phyloP scores from a whole-genome alignment of 2,888 invertebrate species.

The Lagria hirta region DNA sequence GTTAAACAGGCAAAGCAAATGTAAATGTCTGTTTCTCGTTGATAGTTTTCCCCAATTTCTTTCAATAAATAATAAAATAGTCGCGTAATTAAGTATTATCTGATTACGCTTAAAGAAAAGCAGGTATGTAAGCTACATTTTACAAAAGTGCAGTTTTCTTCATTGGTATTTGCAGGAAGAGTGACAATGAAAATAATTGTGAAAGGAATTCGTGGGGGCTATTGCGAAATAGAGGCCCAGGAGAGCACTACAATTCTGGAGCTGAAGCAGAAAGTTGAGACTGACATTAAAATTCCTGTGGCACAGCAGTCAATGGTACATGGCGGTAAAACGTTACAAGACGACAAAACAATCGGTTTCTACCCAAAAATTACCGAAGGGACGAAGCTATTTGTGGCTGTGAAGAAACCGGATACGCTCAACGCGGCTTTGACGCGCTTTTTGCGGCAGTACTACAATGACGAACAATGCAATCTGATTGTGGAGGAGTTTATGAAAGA shows the following conservation, averaged over 20 bases:
- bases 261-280: slow-evolving; percentile 68
- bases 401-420: slow-evolving; percentile 68
- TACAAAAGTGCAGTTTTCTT: slow-evolving; percentile 36
- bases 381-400: slow-evolving; percentile 69
- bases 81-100: too few species aligned
- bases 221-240: slow-evolving; percentile 66
- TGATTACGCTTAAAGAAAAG: too few species aligned
- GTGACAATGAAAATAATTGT: slow-evolving; percentile 75
- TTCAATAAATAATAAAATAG: too few species aligned
- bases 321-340: slow-evolving; percentile 70
- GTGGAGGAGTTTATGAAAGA: slow-evolving; percentile 61
- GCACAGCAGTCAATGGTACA: slow-evolving; percentile 70
- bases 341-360: slow-evolving; percentile 68
- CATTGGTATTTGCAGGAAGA: too few species aligned
- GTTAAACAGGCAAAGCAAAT: too few species aligned
- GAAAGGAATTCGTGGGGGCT: slow-evolving; percentile 73
- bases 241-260: slow-evolving; percentile 64
- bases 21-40: too few species aligned
- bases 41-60: too few species aligned
- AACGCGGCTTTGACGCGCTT: slow-evolving; percentile 61
- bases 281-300: slow-evolving; percentile 66
- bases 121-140: too few species aligned
- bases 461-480: slow-evolving; percentile 64
- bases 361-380: slow-evolving; percentile 76
- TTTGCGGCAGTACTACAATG: slow-evolving; percentile 64